Evolutionary conservation across 1,140 invertebrate species (phyloP).

Genomic region (Epicauta chinensis): DNA sequence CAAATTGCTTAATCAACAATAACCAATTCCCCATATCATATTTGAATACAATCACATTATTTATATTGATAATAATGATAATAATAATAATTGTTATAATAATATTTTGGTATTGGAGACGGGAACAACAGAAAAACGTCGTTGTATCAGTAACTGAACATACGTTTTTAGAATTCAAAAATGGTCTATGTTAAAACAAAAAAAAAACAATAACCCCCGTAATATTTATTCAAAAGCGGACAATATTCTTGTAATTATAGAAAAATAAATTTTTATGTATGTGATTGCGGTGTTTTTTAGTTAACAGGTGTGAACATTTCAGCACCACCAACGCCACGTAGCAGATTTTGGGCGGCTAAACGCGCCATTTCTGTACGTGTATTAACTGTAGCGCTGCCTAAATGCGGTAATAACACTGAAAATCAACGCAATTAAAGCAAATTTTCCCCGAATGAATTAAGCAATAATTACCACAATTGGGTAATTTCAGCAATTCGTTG

Average conservation of each 20-base stretch:
- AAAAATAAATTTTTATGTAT: slow-evolving; percentile 11
- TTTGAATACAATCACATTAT: slow-evolving; percentile 29
- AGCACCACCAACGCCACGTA: slow-evolving; percentile 41
- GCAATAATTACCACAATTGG: slow-evolving; percentile 64
- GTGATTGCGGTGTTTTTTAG: slow-evolving; percentile 7
- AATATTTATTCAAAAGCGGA: not conserved
- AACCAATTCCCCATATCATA: slow-evolving; percentile 57
- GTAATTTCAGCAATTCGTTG: slow-evolving; percentile 67
- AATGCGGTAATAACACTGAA: slow-evolving; percentile 75
- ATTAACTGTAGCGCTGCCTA: slow-evolving; percentile 75
- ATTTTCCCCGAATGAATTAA: not conserved
- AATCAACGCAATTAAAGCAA: slow-evolving; percentile 21
- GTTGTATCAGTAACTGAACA: slow-evolving; percentile 43
- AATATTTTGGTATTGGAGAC: slow-evolving; percentile 35
- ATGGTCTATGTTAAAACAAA: slow-evolving; percentile 37
- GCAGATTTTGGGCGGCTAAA: slow-evolving; percentile 71
- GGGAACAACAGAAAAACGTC: slow-evolving; percentile 36
- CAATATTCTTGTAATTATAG: slow-evolving; percentile 16
- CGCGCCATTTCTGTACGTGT: slow-evolving; percentile 74
- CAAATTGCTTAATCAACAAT: slow-evolving; percentile 64
- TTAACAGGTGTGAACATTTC: slow-evolving; percentile 33
- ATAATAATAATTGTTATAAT: slow-evolving; percentile 31
- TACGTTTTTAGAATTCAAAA: slow-evolving; percentile 42
- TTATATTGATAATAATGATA: slow-evolving; percentile 21
- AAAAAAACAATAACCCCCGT: not conserved